Conservation (phyloP, 2,797 vertebrate genomes). For the Halcyon badia region DNA sequence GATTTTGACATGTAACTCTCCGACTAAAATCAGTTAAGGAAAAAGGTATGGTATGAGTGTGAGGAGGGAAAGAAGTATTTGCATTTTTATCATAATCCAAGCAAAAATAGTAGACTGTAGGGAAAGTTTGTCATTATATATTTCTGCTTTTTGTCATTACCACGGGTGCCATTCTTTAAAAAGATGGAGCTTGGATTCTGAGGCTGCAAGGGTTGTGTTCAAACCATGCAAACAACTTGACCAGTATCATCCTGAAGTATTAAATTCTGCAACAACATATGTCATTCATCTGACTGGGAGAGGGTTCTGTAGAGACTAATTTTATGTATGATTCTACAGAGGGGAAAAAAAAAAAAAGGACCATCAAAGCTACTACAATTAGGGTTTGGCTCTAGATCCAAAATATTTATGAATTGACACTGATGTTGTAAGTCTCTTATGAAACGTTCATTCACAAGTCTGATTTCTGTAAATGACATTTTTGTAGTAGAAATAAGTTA, state of each 20-base stretch:
- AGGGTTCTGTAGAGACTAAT: slow-evolving; percentile 23
- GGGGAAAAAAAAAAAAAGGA: neutral
- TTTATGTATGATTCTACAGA: slow-evolving; percentile 40
- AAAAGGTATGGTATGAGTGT: neutral
- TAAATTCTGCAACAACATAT: slow-evolving; percentile 23
- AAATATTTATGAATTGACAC: slow-evolving; percentile 70
- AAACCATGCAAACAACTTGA: neutral
- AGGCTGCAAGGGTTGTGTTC: neutral
- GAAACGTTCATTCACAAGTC: slow-evolving; percentile 59
- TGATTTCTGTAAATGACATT: slow-evolving; percentile 20
- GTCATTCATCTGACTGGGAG: slow-evolving; percentile 24
- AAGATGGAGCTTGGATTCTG: neutral
- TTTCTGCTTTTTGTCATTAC: neutral
- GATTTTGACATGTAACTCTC: neutral
- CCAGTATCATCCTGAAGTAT: neutral
- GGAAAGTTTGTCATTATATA: neutral
- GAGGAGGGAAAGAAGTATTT: neutral
- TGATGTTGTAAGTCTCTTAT: slow-evolving; percentile 53
- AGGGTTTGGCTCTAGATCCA: slow-evolving; percentile 30
- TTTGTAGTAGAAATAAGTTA: slow-evolving; percentile 70
- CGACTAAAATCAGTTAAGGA: neutral
- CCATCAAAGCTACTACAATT: slow-evolving; percentile 60
- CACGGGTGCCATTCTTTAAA: neutral
- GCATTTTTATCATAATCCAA: neutral
- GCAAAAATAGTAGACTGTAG: neutral